Evolutionary conservation across 2,113 vertebrate genomes (phyloP).

Genomic region (Bos indicus): DNA sequence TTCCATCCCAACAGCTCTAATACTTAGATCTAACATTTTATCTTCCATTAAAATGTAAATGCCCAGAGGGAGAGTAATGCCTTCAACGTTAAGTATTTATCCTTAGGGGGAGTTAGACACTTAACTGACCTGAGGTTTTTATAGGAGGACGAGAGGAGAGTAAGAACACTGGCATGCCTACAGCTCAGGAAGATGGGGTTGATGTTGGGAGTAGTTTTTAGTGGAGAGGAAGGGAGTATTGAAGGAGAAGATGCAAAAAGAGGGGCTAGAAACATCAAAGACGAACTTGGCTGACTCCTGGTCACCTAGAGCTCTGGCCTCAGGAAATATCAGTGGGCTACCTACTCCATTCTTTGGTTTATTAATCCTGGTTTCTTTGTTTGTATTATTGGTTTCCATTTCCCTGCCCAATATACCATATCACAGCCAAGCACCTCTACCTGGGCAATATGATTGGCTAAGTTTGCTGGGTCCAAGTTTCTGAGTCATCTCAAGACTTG

Average conservation of each 20-base stretch:
- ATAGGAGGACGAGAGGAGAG: neutral
- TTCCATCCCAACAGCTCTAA: neutral
- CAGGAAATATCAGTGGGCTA: neutral
- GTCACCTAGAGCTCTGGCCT: neutral
- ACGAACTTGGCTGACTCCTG: neutral
- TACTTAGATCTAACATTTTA: conserved; percentile 11
- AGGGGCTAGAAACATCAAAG: neutral
- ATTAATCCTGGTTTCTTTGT: neutral
- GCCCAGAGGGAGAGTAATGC: neutral
- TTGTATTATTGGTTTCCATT: neutral
- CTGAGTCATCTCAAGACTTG: neutral
- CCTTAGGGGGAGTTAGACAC: neutral
- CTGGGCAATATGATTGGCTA: neutral
- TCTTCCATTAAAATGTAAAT: conserved; percentile 40
- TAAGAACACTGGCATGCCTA: neutral
- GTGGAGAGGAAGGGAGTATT: neutral
- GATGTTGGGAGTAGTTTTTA: neutral
- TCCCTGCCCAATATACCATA: neutral
- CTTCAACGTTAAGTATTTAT: neutral
- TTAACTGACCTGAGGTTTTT: conserved; percentile 27
- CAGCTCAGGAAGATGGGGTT: neutral
- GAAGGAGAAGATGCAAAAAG: neutral
- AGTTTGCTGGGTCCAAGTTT: neutral
- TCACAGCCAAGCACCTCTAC: neutral
- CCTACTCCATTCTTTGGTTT: neutral